Base-by-base conservation (phyloP, 2,113 vertebrate species). In the Clarias gariepinus region DNA sequence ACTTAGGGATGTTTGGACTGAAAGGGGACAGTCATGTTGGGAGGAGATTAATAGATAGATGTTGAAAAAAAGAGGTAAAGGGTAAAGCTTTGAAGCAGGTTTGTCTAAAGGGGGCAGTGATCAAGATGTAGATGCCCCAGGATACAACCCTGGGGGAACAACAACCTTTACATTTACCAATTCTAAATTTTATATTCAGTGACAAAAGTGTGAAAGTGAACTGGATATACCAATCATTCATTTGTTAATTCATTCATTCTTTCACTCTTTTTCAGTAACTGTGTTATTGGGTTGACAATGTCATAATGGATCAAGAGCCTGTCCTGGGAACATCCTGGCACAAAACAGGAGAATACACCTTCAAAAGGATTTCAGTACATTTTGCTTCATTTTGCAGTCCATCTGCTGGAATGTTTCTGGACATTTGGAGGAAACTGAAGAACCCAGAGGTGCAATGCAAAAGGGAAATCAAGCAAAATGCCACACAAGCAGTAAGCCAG, bases 1-100 rank as follows among this genome's bases (percentile, higher is more conserved):
- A 87, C 80, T 89, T 91, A 91, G 91, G 92, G 92, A 91, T n/a
- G 60, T 58, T 89, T 88, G 87, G 83, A 68, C 87, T 84, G 89
- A 76, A 87, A 87, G 88, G 82, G 86, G 84, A 83, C 78, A 82
- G 85, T 81, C 66, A 36, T 66, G 80, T 82, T 68, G 81, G 81
- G 55, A 15, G 23, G 63, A 87, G 33, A 78, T 82, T 68, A 85
- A 71, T 86, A 76, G 85, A 64, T 55, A 74, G 60, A 81, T 23
- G 6, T 33, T 71, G 66, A 52, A 85, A 81, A 19, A 69, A 23
- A 16, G 73, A 81, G 41, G n/a, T 64, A 18, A n/a, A 21, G 71
- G 79, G 58, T 84, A 63, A 79, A 63, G 84, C 28, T 30, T 89
- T 63, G 61, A 64, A 69, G 78, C 76, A 76, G 74, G 76, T 64